Conservation (phyloP, 2,113 vertebrate genomes). For the Carlito syrichta region DNA sequence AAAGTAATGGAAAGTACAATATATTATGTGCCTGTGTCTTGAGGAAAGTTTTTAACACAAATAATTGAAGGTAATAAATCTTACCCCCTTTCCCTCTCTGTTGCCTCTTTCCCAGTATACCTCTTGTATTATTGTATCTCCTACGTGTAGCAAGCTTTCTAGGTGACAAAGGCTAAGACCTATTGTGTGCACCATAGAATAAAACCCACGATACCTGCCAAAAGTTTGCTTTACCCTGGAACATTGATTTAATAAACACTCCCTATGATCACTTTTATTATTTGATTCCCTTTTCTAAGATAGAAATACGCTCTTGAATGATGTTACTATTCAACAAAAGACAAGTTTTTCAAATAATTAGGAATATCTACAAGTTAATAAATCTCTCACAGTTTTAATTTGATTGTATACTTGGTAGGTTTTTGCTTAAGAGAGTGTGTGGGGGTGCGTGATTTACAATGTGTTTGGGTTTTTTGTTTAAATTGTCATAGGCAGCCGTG, state of each 20-base stretch:
- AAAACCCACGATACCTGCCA: constrained; percentile 30
- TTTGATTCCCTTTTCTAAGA: constrained; percentile 22
- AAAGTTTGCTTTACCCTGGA: constrained; percentile 16
- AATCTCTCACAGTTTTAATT: constrained; percentile 82
- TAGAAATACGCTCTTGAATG: constrained; percentile 62
- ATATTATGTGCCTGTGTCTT: constrained; percentile 84
- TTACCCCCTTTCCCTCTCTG: constrained; percentile 42
- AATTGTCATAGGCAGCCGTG: constrained; percentile 57
- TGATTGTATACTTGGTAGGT: constrained; percentile 69
- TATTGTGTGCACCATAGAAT: background rate
- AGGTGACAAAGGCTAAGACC: constrained; percentile 45
- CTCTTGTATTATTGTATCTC: constrained; percentile 75
- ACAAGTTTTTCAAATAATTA: constrained; percentile 79
- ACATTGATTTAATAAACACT: constrained; percentile 45
- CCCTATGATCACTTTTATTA: constrained; percentile 30
- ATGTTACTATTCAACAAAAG: constrained; percentile 68
- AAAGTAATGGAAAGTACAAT: constrained; percentile 86
- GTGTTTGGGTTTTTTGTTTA: constrained; percentile 74
- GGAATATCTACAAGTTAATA: constrained; percentile 81
- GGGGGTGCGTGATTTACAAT: constrained; percentile 74
- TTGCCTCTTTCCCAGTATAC: constrained; percentile 57
- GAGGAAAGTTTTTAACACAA: constrained; percentile 85
- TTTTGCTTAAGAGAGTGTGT: constrained; percentile 68
- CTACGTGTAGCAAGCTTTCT: constrained; percentile 33
- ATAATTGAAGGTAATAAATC: constrained; percentile 88